Evolutionary conservation across 2,888 invertebrate species (phyloP).

Genomic region (Tachina fera): DNA sequence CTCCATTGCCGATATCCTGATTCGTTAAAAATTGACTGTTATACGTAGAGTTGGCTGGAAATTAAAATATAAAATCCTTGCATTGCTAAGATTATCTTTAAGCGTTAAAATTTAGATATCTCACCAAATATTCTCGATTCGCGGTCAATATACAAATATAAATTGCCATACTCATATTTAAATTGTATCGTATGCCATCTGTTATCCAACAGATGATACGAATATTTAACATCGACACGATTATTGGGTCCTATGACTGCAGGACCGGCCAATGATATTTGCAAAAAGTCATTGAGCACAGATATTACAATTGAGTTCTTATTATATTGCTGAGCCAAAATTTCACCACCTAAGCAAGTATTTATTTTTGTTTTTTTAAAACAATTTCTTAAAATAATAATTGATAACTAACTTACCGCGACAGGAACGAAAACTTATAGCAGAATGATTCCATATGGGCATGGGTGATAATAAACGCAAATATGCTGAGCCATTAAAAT

Average conservation of each 20-base stretch:
- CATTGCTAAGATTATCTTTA: not conserved
- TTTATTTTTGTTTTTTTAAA: not conserved
- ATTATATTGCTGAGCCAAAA: slow-evolving; percentile 88
- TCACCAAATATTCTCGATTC: slow-evolving; percentile 82
- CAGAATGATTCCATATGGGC: slow-evolving; percentile 91
- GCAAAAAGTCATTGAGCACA: slow-evolving; percentile 85
- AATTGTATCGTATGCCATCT: slow-evolving; percentile 87
- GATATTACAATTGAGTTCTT: slow-evolving; percentile 86
- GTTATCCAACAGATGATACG: slow-evolving; percentile 89
- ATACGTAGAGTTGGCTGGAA: slow-evolving; percentile 89
- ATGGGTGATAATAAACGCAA: slow-evolving; percentile 89
- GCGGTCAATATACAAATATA: slow-evolving; percentile 82
- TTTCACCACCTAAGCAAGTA: slow-evolving; percentile 85
- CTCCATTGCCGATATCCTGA: slow-evolving; percentile 88
- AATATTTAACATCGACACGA: slow-evolving; percentile 86
- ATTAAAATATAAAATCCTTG: slow-evolving; percentile 10
- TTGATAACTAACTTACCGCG: slow-evolving; percentile 84
- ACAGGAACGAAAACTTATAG: slow-evolving; percentile 92
- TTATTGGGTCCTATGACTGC: slow-evolving; percentile 84
- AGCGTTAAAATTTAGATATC: slow-evolving; percentile 17
- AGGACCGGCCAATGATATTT: slow-evolving; percentile 84
- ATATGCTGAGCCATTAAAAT: slow-evolving; percentile 92
- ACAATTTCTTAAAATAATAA: not conserved
- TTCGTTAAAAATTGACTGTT: slow-evolving; percentile 89
- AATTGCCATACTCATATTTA: slow-evolving; percentile 82